Evolutionary conservation across 2,113 vertebrate species (phyloP).

Genomic region (Pangasianodon hypophthalmus): DNA sequence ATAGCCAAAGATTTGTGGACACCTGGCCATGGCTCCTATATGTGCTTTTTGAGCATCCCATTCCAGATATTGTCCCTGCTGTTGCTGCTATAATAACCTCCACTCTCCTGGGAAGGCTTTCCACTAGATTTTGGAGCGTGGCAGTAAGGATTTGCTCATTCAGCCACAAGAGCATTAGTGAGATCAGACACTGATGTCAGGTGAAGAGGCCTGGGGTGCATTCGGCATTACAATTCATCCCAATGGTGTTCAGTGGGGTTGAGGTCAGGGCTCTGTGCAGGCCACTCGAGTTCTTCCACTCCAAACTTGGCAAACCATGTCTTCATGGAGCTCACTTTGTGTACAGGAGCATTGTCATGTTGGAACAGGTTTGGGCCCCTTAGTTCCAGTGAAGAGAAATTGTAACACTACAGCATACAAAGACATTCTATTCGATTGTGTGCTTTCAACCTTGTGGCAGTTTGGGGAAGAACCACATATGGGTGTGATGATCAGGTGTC

Average conservation of each 20-base stretch:
- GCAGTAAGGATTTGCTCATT: not conserved
- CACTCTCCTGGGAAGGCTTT: not conserved
- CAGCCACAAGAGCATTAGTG: not conserved
- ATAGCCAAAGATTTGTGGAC: not conserved
- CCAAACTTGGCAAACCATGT: not conserved
- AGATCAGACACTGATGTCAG: not conserved
- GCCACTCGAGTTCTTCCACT: not conserved
- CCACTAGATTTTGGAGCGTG: not conserved
- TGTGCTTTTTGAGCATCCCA: not conserved
- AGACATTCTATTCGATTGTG: not conserved
- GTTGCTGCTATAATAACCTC: not conserved
- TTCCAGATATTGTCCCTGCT: not conserved
- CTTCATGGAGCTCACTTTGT: not conserved
- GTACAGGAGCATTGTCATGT: not conserved
- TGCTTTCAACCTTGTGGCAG: not conserved
- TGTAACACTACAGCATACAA: not conserved
- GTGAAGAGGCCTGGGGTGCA: not conserved
- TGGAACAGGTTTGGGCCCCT: not conserved
- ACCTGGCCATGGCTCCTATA: not conserved
- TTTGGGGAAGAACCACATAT: not conserved
- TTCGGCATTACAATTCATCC: not conserved
- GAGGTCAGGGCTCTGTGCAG: not conserved
- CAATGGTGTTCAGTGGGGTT: not conserved
- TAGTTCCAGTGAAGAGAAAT: not conserved
- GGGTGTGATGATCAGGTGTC: not conserved